Base-by-base conservation (phyloP, 2,888 invertebrate species). In the Diabrotica balteata region DNA sequence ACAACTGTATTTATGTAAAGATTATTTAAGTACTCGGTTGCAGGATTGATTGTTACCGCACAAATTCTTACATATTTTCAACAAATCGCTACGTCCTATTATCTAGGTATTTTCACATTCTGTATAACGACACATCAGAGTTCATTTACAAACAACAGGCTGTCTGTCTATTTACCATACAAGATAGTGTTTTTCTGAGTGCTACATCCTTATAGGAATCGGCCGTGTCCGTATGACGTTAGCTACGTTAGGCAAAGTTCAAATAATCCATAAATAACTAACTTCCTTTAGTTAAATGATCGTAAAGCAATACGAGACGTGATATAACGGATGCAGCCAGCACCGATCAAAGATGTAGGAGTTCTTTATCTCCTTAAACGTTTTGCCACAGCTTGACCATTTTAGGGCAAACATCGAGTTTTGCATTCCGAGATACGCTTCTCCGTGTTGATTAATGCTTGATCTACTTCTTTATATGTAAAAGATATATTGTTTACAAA, bases 211-310 rank as follows among this genome's bases (percentile, higher is more conserved):
- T 72, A 72, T 72, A 72, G 66, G 70, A 53, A 62, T 51, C 66
- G 46, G 44, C 53, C 63, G 72, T 53, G 64, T 64, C 54, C 70
- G 44, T 59, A 59, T 59, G 59, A 62, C 53, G 63, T 51, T 64
- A 57, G 71, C 61, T 69, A 69, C 69, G 72, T 75, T 75, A 73
- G 73, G 73, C 73, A 69, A 73, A 74, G 76, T 75, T 76, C 76
- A 76, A 75, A 74, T 74, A 74, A 74, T 74, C 74, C 75, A 75
- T 76, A 76, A 76, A 76, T 75, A 76, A 75, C 73, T 49, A 58
- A 73, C 76, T 76, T 76, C 76, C 76, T 76, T 72, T 67, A 70
- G 44, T 60, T 53, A 62, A 62, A 68, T 65, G 67, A 70, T 62
- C 57, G 66, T 61, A 66, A 63, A 58, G 62, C 67, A 32, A 63